These are phyloP conservation scores for Ranitomeya imitator DNA, from an alignment of 2,113 vertebrate species.

Conservation along the genomic window DNA sequence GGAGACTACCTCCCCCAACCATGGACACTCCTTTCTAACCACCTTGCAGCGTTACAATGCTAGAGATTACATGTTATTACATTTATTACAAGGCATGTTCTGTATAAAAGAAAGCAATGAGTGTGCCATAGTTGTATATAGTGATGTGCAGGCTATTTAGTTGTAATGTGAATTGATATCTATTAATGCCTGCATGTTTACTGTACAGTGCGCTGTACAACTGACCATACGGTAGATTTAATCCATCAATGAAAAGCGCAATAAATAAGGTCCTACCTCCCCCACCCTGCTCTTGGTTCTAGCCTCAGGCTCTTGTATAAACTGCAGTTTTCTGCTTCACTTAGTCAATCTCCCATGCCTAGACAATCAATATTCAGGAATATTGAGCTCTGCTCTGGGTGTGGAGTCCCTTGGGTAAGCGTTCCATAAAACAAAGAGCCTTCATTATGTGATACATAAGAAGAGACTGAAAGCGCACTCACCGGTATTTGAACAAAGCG, in stretches of 20 bases:
- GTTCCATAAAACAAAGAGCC: slow-evolving; percentile 30
- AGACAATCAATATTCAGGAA: slow-evolving; percentile 51
- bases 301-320: slow-evolving; percentile 43
- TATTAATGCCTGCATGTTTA: neutral
- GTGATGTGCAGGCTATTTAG: too few relatives aligned
- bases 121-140: neutral
- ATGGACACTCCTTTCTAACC: too few relatives aligned
- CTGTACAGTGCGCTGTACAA: neutral
- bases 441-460: slow-evolving; percentile 44
- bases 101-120: neutral
- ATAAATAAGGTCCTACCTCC: neutral
- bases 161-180: too few relatives aligned
- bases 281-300: neutral
- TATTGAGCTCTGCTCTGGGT: slow-evolving; percentile 50
- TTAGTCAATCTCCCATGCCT: slow-evolving; percentile 48
- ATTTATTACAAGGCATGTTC: neutral
- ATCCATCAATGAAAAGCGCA: neutral
- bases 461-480: too few relatives aligned
- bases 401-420: slow-evolving; percentile 36
- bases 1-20: too few relatives aligned
- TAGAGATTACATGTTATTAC: neutral
- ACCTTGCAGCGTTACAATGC: neutral
- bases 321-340: slow-evolving; percentile 49
- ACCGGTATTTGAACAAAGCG: too few relatives aligned
- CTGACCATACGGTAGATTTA: slow-evolving; percentile 1